Evolutionary conservation across 2,113 vertebrate species (phyloP).

Genomic region (Leuciscus idus): DNA sequence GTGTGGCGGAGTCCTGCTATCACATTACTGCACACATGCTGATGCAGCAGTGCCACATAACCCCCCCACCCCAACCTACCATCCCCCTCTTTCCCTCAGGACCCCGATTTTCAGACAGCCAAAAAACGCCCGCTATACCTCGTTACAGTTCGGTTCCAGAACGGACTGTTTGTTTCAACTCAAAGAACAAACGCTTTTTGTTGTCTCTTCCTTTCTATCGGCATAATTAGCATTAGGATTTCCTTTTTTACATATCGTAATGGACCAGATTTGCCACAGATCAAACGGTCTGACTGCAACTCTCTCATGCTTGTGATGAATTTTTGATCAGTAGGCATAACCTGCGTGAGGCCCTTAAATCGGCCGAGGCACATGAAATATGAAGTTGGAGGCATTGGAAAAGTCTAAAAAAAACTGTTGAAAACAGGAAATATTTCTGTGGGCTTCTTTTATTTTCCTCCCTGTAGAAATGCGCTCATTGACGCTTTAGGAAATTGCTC

Average conservation of each 20-base stretch:
- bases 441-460: background rate
- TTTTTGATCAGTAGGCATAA: slow-evolving; percentile 43
- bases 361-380: slow-evolving; percentile 14
- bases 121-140: slow-evolving; percentile 50
- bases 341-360: background rate
- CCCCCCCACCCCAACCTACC: slow-evolving; percentile 43
- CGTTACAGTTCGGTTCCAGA: background rate
- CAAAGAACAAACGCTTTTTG: background rate
- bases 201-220: background rate
- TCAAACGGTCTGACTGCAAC: slow-evolving; percentile 30
- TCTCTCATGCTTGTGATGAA: slow-evolving; percentile 31
- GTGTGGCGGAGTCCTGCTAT: slow-evolving; percentile 72
- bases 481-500: slow-evolving; percentile 41
- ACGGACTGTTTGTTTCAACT: background rate
- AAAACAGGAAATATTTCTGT: slow-evolving; percentile 3
- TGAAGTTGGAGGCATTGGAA: background rate
- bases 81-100: slow-evolving; percentile 31
- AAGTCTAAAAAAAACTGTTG: background rate
- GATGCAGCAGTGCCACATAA: slow-evolving; percentile 71
- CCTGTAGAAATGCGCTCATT: slow-evolving; percentile 5
- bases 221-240: slow-evolving; percentile 16
- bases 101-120: slow-evolving; percentile 48
- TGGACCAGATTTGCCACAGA: slow-evolving; percentile 41
- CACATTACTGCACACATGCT: slow-evolving; percentile 80
- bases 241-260: slow-evolving; percentile 33